Evolutionary conservation across 2,113 vertebrate species (phyloP).

Genomic region (Sitta europaea): DNA sequence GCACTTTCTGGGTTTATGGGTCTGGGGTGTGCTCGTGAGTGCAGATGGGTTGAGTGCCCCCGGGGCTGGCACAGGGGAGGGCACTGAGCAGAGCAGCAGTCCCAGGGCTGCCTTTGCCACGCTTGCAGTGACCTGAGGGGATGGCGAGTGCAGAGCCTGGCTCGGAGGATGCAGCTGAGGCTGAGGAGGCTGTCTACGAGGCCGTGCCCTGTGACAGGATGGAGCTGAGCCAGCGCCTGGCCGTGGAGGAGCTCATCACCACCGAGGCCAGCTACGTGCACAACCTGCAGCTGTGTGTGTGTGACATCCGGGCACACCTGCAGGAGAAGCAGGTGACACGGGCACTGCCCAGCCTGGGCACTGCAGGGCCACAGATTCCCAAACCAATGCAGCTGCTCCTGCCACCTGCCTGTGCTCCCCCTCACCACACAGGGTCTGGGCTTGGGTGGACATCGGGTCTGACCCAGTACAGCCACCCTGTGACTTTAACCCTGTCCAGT

Average conservation of each 20-base stretch:
- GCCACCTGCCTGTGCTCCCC: not conserved
- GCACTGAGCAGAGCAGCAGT: rapidly evolving
- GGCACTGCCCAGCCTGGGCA: rapidly evolving
- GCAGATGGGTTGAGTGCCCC: not conserved
- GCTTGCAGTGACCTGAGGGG: not conserved
- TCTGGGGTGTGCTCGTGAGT: not conserved
- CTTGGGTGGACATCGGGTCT: not conserved
- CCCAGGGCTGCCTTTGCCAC: not conserved
- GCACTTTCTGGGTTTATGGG: not conserved
- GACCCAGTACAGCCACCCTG: not conserved
- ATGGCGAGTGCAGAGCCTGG: constrained; percentile 71
- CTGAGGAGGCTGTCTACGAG: constrained; percentile 5
- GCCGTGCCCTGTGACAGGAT: constrained; percentile 51
- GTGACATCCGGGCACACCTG: constrained; percentile 78
- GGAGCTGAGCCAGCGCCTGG: constrained; percentile 78
- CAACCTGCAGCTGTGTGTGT: constrained; percentile 76
- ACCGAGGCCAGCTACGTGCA: constrained; percentile 86
- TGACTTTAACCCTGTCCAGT: not conserved
- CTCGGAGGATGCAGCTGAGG: not conserved
- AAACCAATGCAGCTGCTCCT: not conserved
- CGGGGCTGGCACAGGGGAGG: not conserved
- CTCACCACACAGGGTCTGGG: not conserved
- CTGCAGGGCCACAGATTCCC: too few relatives aligned
- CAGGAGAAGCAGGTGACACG: constrained; percentile 63
- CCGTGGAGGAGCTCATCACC: constrained; percentile 82